Evolutionary conservation across 2,888 invertebrate genomes (phyloP), one percentile per base, ranked within the genome.

Genomic region (Mimachlamys varia): DNA sequence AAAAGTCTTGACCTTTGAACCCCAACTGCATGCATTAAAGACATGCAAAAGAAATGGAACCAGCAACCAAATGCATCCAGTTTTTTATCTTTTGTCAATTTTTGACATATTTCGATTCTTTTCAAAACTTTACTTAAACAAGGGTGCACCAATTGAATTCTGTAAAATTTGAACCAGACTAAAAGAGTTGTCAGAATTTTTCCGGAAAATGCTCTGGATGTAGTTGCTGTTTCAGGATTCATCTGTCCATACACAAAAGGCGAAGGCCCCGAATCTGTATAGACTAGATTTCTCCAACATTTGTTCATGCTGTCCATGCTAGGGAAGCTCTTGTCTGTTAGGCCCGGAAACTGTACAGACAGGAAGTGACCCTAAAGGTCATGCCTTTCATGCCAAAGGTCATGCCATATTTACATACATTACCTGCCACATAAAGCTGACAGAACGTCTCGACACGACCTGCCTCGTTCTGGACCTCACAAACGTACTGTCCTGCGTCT

Each of bases 371-470:
- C 76, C 27, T 2, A 27, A 33, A 62, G 62, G 62, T 62, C 62
- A 62, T 62, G 19, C 62, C 62, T 62, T 58, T 17, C 15, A 89
- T n/a, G 44, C 49, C 89, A 37, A 53, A 5, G 49, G 33, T 76
- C 49, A 38, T n/a, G 15, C 22, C 44, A 12, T 38, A 2, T 17
- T 2, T 19, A 15, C 17, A 49, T 50, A 27, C 88, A 76, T 89
- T 94, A 95, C 94, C 94, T 94, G 88, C 92, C 27, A 95, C 95
- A 90, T 87, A 90, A 22, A 96, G 92, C 90, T 93, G 92, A 93
- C 95, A 96, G 89, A 94, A 95, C 0, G 96, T 95, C 92, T 96
- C 95, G 27, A 95, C 95, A 89, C 96, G 95, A 4, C 96, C 96
- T 89, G 92, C 95, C 87, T 95, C 95, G 94, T 96, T 96, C 91